Percentiles rank a stretch among this genome's conserved stretches.
Evolutionary conservation across 1,140 invertebrate genomes (phyloP).

Genomic region (Heterodera carotae): DNA sequence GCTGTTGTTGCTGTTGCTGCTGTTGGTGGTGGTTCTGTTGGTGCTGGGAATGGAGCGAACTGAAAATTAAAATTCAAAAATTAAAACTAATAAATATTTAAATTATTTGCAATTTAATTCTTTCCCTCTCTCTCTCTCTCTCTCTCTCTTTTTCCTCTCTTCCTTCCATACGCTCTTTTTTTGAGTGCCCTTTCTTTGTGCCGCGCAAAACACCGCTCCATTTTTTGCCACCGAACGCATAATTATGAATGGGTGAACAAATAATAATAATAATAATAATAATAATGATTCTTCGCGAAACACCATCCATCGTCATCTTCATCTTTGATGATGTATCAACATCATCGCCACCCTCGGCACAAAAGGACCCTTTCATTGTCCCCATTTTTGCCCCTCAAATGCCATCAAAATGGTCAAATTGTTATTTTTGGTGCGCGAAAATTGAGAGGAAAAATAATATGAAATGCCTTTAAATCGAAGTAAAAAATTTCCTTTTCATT

Average conservation of each 20-base stretch:
- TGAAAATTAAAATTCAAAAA: neutral
- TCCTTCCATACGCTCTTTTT: neutral
- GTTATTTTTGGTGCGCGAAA: too few relatives aligned
- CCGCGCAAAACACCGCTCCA: neutral
- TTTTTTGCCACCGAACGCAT: neutral
- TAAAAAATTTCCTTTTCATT: too few relatives aligned
- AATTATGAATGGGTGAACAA: neutral
- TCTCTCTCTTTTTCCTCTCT: too few relatives aligned
- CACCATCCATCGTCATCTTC: neutral
- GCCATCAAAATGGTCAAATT: too few relatives aligned
- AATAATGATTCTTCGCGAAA: neutral
- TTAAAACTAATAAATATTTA: neutral
- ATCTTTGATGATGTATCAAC: neutral
- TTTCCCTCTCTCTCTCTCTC: too few relatives aligned
- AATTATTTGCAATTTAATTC: too few relatives aligned
- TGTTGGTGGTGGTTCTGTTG: neutral
- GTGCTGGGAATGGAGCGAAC: slow-evolving; percentile 1
- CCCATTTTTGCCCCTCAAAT: neutral
- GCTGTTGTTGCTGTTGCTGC: too few relatives aligned
- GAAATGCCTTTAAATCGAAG: too few relatives aligned
- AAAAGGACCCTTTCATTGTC: too few relatives aligned
- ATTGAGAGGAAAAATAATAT: too few relatives aligned
- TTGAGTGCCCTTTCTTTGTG: neutral
- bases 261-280: neutral
- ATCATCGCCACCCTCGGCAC: neutral